These are phyloP conservation scores for Melinopterus prodromus DNA, from an alignment of 2,888 invertebrate species.

Conservation along the genomic window DNA sequence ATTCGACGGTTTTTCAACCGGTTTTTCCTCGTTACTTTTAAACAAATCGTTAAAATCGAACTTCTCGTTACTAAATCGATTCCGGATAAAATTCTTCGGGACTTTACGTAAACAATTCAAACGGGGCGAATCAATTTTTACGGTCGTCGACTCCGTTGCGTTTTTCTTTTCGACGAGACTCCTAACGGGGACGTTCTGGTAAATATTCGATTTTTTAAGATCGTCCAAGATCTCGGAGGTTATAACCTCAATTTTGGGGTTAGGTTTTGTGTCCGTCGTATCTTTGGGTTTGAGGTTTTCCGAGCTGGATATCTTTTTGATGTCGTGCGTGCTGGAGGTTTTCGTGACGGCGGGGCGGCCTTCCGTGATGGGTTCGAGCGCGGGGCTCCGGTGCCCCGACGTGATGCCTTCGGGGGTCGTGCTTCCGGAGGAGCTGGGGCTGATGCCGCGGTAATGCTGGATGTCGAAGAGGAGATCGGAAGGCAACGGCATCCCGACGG, in stretches of 20 bases:
- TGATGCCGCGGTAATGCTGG: constrained; percentile 70
- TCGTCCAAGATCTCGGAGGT: constrained; percentile 8
- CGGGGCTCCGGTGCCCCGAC: constrained; percentile 60
- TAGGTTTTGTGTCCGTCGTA: constrained; percentile 30
- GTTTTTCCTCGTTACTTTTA: constrained; percentile 25
- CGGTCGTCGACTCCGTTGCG: constrained; percentile 36
- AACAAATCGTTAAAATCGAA: constrained; percentile 39
- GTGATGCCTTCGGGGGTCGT: constrained; percentile 67
- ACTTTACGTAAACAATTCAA: constrained; percentile 50
- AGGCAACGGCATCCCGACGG: constrained; percentile 70
- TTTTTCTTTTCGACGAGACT: constrained; percentile 18
- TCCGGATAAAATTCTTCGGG: constrained; percentile 58
- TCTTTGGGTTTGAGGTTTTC: constrained; percentile 49
- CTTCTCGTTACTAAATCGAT: constrained; percentile 52
- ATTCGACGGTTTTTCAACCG: constrained; percentile 20
- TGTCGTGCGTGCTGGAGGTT: constrained; percentile 36
- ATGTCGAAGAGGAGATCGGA: constrained; percentile 78
- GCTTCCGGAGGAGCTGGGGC: constrained; percentile 68
- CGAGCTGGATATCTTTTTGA: constrained; percentile 42
- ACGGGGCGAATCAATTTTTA: constrained; percentile 28
- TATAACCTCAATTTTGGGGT: neutral
- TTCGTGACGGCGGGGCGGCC: constrained; percentile 55
- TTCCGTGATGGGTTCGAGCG: constrained; percentile 66
- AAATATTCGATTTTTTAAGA: neutral
- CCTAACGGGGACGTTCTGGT: neutral